A percentile compares a stretch with the other conserved stretches of the same genome.
phyloP scores from a whole-genome alignment of 2,797 vertebrate genomes.

The Clarias laeviceps region DNA sequence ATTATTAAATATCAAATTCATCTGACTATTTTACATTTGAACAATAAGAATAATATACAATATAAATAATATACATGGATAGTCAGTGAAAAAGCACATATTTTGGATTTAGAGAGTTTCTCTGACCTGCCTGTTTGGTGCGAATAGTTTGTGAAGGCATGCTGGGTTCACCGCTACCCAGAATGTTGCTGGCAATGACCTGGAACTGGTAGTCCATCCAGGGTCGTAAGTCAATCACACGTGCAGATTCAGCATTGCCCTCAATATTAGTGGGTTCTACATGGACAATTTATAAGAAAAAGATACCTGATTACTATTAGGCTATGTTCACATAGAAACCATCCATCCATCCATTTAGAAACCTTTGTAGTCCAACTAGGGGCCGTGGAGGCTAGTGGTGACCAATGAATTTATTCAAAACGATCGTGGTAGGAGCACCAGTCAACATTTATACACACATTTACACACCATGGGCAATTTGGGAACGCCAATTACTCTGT shows the following conservation, averaged over 20 bases:
- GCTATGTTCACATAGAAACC: no score
- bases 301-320: neutral
- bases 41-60: neutral
- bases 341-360: no score
- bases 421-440: no score
- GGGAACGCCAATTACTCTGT: no score
- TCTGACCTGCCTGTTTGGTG: conserved; percentile 89
- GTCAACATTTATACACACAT: no score
- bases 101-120: neutral
- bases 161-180: conserved; percentile 92
- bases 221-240: conserved; percentile 85
- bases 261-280: conserved; percentile 90
- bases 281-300: conserved; percentile 3
- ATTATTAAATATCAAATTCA: neutral
- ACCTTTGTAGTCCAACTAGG: no score
- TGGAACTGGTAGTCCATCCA: conserved; percentile 98
- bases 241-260: conserved; percentile 88
- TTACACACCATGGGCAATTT: no score
- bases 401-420: no score
- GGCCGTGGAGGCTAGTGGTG: no score
- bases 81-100: neutral
- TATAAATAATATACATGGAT: neutral
- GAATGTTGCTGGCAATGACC: conserved; percentile 92
- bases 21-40: neutral
- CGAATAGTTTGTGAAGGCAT: conserved; percentile 84